Conservation (phyloP, 1,140 invertebrate genomes). For the Neodiprion virginianus region DNA sequence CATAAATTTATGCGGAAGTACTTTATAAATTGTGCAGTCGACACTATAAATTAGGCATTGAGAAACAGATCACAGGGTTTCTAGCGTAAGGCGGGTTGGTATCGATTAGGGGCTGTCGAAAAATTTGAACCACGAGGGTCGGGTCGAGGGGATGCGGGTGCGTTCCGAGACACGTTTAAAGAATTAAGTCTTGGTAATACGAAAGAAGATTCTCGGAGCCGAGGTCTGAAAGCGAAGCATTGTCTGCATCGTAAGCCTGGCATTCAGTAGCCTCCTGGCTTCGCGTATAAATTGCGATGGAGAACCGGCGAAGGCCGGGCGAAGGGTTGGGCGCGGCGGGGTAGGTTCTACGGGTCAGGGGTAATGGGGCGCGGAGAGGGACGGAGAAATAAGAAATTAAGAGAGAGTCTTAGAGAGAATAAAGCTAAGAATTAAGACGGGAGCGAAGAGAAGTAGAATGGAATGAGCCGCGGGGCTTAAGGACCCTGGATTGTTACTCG, state of each 20-base stretch:
- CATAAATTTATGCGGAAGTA: too few species aligned
- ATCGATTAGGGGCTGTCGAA: not conserved
- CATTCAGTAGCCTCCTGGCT: slow-evolving; percentile 51
- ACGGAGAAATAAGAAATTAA: slow-evolving; percentile 63
- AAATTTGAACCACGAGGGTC: not conserved
- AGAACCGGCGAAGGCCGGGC: slow-evolving; percentile 16
- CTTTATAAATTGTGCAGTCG: too few species aligned
- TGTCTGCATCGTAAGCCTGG: slow-evolving; percentile 58
- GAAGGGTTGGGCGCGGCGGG: slow-evolving; percentile 8
- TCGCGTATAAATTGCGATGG: slow-evolving; percentile 56
- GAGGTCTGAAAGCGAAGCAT: slow-evolving; percentile 60
- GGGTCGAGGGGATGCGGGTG: not conserved
- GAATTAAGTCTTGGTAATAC: slow-evolving; percentile 61
- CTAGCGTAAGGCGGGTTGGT: not conserved
- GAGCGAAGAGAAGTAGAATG: slow-evolving; percentile 39
- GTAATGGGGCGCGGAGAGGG: slow-evolving; percentile 36
- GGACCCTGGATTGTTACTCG: slow-evolving; percentile 62
- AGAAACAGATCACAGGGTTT: not conserved
- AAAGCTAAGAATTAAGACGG: slow-evolving; percentile 64
- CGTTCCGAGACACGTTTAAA: slow-evolving; percentile 32
- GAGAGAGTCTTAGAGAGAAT: slow-evolving; percentile 63
- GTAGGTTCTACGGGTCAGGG: slow-evolving; percentile 33
- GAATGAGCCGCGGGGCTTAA: slow-evolving; percentile 57
- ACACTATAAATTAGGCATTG: not conserved
- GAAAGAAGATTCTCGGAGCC: slow-evolving; percentile 59